These are phyloP conservation scores for Argyresthia albistria DNA, from an alignment of 2,888 invertebrate species.

Conservation along the genomic window DNA sequence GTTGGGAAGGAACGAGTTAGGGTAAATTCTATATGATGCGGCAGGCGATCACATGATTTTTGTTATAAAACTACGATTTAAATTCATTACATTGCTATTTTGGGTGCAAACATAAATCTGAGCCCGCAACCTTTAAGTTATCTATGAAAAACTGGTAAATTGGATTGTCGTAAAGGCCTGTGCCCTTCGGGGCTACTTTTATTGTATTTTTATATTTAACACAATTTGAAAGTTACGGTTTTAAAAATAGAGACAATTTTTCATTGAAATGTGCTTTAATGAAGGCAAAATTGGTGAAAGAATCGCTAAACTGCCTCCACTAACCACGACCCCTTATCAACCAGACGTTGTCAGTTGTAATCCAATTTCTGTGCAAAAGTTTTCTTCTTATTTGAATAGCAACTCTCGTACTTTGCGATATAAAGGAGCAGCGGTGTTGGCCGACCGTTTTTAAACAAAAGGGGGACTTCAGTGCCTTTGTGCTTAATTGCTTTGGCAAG, in stretches of 20 bases:
- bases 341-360: neutral
- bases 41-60: neutral
- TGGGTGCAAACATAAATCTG: no score
- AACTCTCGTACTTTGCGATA: no score
- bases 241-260: no score
- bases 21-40: neutral
- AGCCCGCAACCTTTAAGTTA: neutral
- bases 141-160: neutral
- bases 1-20: neutral
- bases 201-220: no score
- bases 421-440: no score
- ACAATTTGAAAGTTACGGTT: no score
- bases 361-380: conserved; percentile 2
- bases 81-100: neutral
- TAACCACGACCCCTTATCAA: neutral
- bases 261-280: no score
- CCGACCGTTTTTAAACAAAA: no score
- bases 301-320: neutral
- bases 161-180: neutral
- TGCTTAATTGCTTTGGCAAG: no score
- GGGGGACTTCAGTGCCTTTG: no score
- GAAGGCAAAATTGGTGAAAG: neutral
- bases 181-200: no score
- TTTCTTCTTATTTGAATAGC: conserved; percentile 7
- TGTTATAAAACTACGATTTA: neutral